Percentiles rank a stretch among this genome's conserved stretches.
Evolutionary conservation across 2,797 vertebrate species (phyloP).

Genomic region (Danio albolineatus): DNA sequence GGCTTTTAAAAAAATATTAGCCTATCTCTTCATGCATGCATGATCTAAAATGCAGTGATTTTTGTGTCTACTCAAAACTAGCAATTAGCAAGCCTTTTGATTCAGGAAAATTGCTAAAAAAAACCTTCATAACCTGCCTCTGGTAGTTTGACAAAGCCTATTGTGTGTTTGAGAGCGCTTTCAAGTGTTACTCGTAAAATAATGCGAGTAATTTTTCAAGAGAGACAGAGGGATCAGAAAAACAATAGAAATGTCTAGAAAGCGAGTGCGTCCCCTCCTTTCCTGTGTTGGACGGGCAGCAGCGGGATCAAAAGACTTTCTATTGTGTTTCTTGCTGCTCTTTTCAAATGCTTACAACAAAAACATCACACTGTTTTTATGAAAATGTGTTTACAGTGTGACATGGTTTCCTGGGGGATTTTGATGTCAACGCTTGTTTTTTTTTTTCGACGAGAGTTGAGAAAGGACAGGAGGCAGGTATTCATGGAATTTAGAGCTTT

Average conservation of each 20-base stretch:
- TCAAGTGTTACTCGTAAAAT: background rate
- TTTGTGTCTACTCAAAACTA: background rate
- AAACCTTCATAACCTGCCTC: slow-evolving; percentile 22
- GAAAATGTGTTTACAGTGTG: slow-evolving; percentile 44
- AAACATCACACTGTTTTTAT: slow-evolving; percentile 11
- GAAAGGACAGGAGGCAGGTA: slow-evolving; percentile 36
- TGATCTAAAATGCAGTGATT: background rate
- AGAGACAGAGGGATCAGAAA: slow-evolving; percentile 21
- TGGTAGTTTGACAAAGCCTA: background rate
- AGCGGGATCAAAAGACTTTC: slow-evolving; percentile 38
- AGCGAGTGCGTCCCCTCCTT: slow-evolving; percentile 43
- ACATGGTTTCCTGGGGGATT: slow-evolving; percentile 33
- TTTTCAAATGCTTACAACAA: slow-evolving; percentile 30
- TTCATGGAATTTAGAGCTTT: slow-evolving; percentile 29
- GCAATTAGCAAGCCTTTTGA: background rate
- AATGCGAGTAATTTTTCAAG: slow-evolving; percentile 41
- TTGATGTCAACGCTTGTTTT: slow-evolving; percentile 45
- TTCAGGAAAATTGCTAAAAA: slow-evolving; percentile 7
- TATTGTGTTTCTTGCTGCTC: slow-evolving; percentile 42
- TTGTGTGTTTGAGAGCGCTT: slow-evolving; percentile 10
- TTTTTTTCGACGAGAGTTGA: slow-evolving; percentile 15
- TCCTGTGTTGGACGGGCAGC: slow-evolving; percentile 41
- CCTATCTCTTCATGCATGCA: background rate
- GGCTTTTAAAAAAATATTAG: too few species aligned
- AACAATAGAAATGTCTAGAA: slow-evolving; percentile 49